These are phyloP conservation scores for Rhabdomys pumilio DNA, from an alignment of 2,797 vertebrate genomes.

Conservation along the genomic window DNA sequence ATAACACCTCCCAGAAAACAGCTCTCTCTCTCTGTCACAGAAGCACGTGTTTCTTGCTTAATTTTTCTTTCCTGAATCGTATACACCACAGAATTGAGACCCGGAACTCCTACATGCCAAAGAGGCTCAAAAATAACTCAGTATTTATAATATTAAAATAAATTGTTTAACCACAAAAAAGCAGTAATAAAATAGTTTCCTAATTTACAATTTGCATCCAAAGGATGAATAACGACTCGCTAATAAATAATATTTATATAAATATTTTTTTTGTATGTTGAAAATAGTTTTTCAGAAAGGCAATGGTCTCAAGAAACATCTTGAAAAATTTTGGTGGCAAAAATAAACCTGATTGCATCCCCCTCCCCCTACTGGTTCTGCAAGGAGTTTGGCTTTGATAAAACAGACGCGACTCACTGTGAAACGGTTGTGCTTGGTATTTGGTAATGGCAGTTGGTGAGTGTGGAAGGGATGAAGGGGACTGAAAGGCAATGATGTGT, in stretches of 20 bases:
- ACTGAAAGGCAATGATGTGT: slow-evolving; percentile 77
- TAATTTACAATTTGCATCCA: slow-evolving; percentile 92
- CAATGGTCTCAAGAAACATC: slow-evolving; percentile 89
- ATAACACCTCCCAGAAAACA: slow-evolving; percentile 86
- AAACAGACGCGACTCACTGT: slow-evolving; percentile 83
- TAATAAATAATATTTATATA: slow-evolving; percentile 97
- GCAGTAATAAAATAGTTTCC: slow-evolving; percentile 93
- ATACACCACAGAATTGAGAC: slow-evolving; percentile 85
- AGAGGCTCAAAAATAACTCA: slow-evolving; percentile 90
- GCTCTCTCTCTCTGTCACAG: slow-evolving; percentile 80
- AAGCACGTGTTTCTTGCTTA: slow-evolving; percentile 87
- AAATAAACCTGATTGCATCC: slow-evolving; percentile 66
- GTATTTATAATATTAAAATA: slow-evolving; percentile 93
- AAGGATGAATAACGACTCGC: slow-evolving; percentile 91
- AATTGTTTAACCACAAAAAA: slow-evolving; percentile 93
- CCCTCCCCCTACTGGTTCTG: slow-evolving; percentile 35
- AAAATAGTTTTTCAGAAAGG: slow-evolving; percentile 88
- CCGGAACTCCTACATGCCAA: slow-evolving; percentile 87
- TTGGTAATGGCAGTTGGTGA: slow-evolving; percentile 81
- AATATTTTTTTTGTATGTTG: slow-evolving; percentile 88
- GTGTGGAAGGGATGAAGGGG: slow-evolving; percentile 82
- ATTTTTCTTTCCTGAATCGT: slow-evolving; percentile 77
- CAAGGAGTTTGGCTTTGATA: slow-evolving; percentile 75
- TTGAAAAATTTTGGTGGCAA: slow-evolving; percentile 84
- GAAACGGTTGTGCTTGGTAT: slow-evolving; percentile 84